These are phyloP conservation scores for Tipula helvola DNA, from an alignment of 2,888 invertebrate genomes.

Conservation along the genomic window DNA sequence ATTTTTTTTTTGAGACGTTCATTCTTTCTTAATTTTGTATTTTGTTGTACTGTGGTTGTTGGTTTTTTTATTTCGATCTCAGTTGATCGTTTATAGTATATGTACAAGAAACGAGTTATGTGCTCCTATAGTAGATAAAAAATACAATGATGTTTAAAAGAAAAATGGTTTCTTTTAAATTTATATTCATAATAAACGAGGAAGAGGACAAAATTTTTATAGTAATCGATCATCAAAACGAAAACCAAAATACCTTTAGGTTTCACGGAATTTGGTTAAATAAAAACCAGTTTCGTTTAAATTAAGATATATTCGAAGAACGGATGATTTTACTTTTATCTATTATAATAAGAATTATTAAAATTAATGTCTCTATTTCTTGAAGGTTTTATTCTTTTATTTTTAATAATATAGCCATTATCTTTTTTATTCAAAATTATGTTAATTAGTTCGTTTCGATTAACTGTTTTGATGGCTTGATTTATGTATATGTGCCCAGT, in stretches of 20 bases:
- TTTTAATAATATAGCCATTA: background rate
- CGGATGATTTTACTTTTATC: background rate
- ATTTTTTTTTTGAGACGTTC: background rate
- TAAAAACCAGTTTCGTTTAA: background rate
- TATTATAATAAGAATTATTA: background rate
- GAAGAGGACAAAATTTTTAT: background rate
- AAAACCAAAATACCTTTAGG: background rate
- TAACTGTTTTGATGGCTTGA: background rate
- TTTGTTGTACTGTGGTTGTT: background rate
- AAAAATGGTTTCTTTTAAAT: background rate
- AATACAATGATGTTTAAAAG: background rate
- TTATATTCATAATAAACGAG: background rate
- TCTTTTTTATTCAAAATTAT: background rate
- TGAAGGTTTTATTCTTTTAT: background rate
- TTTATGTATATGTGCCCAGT: background rate
- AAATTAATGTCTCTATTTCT: slow-evolving; percentile 5
- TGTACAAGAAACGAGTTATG: background rate
- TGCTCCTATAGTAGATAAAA: background rate
- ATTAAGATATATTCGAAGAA: background rate
- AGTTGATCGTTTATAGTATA: background rate
- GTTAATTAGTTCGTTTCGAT: background rate
- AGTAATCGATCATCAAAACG: slow-evolving; percentile 6
- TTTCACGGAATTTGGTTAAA: background rate
- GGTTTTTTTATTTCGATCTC: background rate
- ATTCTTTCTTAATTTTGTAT: background rate